Conservation (phyloP, 2,113 vertebrate genomes). For the Nothoprocta pentlandii region DNA sequence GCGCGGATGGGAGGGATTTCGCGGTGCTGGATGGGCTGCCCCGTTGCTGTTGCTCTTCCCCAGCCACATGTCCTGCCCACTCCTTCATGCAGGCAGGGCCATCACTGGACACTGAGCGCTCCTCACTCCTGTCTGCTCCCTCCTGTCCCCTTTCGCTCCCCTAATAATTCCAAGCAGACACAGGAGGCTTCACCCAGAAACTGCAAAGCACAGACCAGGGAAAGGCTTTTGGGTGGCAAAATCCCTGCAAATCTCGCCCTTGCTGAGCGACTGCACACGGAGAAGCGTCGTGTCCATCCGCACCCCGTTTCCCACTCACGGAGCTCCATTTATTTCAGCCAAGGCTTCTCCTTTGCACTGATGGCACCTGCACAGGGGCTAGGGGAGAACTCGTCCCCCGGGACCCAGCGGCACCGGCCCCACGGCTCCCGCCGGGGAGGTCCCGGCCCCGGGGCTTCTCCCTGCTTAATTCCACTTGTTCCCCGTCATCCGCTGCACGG, state of each 20-base stretch:
- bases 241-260: not conserved
- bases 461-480: conserved; percentile 38
- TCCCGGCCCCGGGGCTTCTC: not conserved
- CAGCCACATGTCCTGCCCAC: not conserved
- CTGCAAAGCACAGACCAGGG: not conserved
- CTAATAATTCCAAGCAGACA: not conserved
- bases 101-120: not conserved
- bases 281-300: not conserved
- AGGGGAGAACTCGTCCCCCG: too few relatives aligned
- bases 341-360: not conserved
- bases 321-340: not conserved
- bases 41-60: not conserved
- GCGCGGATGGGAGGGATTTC: accelerated
- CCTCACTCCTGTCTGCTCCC: not conserved
- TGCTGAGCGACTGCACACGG: not conserved
- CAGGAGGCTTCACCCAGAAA: not conserved
- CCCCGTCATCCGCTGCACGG: conserved; percentile 28
- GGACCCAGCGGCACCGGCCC: too few relatives aligned
- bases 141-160: not conserved
- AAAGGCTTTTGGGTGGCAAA: not conserved
- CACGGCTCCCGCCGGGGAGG: not conserved
- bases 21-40: too few relatives aligned
- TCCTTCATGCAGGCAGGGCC: not conserved
- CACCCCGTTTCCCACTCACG: not conserved
- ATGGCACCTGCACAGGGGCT: not conserved